These are phyloP conservation scores for Phymastichus coffea DNA, from an alignment of 1,140 invertebrate genomes.

Conservation along the genomic window DNA sequence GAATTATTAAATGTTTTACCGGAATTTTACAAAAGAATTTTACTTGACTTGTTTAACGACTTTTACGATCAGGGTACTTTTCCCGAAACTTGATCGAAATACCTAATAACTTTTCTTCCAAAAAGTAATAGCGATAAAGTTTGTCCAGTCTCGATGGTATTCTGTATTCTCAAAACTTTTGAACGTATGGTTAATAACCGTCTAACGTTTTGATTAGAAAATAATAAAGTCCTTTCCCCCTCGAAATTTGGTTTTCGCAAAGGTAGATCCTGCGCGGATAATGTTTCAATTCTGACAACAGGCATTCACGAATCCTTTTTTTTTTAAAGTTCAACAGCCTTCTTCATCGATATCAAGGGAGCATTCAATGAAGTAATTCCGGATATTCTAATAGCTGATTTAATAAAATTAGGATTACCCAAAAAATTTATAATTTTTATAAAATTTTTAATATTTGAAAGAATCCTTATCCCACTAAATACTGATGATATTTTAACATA, in stretches of 20 bases:
- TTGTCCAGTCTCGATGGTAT: constrained; percentile 28
- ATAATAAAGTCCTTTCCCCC: constrained; percentile 11
- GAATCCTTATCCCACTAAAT: background rate
- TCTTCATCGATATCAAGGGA: constrained; percentile 24
- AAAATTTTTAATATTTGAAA: constrained; percentile 4
- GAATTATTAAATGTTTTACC: constrained; percentile 21
- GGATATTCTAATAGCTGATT: constrained; percentile 13
- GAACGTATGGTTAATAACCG: background rate
- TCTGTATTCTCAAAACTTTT: background rate
- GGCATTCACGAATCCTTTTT: constrained; percentile 10
- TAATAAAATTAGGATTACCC: constrained; percentile 2
- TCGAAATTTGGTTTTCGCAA: constrained; percentile 21
- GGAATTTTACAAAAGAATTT: constrained; percentile 15
- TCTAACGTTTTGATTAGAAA: constrained; percentile 9
- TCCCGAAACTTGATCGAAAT: constrained; percentile 29
- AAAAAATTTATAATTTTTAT: constrained; percentile 9
- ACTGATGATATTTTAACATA: background rate
- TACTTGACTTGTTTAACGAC: constrained; percentile 32
- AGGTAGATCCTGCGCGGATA: constrained; percentile 16
- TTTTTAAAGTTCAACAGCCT: background rate
- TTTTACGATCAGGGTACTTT: constrained; percentile 20
- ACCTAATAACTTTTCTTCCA: constrained; percentile 32
- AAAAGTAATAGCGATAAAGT: constrained; percentile 30
- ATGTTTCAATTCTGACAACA: constrained; percentile 6
- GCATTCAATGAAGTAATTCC: constrained; percentile 19